Base-by-base conservation (phyloP, 1,140 invertebrate species). In the Drosophila quadrilineata region DNA sequence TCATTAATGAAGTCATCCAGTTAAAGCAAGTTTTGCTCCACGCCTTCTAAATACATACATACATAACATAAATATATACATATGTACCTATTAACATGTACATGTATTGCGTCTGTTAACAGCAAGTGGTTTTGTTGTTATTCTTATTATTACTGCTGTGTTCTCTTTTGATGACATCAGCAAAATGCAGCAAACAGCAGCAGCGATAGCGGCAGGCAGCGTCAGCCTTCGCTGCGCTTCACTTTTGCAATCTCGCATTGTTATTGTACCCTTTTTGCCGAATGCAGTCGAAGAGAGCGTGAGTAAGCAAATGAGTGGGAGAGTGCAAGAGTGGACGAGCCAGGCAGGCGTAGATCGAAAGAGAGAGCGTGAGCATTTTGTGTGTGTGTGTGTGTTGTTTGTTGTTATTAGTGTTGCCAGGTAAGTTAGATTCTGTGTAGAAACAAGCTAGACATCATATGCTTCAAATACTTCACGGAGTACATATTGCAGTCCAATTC, bases 1-100 rank as follows among this genome's bases (percentile, higher is more conserved):
- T 48, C 59, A 46, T 66, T 76, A 82, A 84, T 82, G 77, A 84
- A 82, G 76, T 82, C 76, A 82, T 82, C 56, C 77, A 76, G 72
- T 80, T 64, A 46, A 43, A 72, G 67, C 68, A 54, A 84, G 72
- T 76, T 82, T 59, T 71, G 16, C 45, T 36, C 38, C 58, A 62
- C 49, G 50, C 33, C 8, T 9, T 10, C 38, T 43, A n/a, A n/a
- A n/a, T n/a, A n/a, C n/a, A n/a, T n/a, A n/a, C n/a, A n/a, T n/a
- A n/a, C n/a, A n/a, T n/a, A n/a, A n/a, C n/a, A n/a, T n/a, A n/a
- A n/a, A n/a, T n/a, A n/a, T n/a, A n/a, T 19, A 38, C 49, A 53
- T n/a, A 52, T 43, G 62, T 40, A 46, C 56, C 56, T 45, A 56
- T 56, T 35, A 29, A 6, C n/a, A n/a, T n/a, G n/a, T 9, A 36